Conservation (phyloP, 2,113 vertebrate genomes). For the Triplophysa rosa region DNA sequence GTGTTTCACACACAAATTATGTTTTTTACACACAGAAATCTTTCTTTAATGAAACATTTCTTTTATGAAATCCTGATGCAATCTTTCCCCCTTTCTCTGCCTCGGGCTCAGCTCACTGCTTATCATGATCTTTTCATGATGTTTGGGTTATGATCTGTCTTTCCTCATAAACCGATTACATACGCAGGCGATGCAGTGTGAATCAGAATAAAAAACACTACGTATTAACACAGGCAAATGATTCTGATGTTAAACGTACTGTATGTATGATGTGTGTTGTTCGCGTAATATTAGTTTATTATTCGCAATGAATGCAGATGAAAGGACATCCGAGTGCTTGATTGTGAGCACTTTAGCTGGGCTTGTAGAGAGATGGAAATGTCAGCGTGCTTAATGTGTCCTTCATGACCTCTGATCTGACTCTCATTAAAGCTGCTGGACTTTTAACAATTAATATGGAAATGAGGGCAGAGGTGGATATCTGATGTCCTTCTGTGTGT, state of each 20-base stretch:
- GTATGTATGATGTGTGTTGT: background rate
- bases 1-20: no score
- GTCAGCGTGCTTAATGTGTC: conserved; percentile 24
- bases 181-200: background rate
- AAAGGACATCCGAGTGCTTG: background rate
- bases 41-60: background rate
- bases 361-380: conserved; percentile 13
- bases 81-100: background rate
- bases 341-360: conserved; percentile 6
- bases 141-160: background rate
- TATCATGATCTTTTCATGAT: conserved; percentile 9
- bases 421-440: conserved; percentile 19
- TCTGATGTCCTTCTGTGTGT: conserved; percentile 35
- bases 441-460: conserved; percentile 30
- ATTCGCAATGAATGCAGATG: background rate
- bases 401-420: conserved; percentile 18
- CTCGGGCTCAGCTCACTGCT: background rate
- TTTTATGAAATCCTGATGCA: conserved; percentile 20
- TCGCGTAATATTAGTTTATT: background rate
- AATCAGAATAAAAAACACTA: background rate
- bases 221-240: background rate
- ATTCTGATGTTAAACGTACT: background rate
- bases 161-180: conserved; percentile 9
- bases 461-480: conserved; percentile 24
- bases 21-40: no score